Conservation (phyloP, 2,888 invertebrate species). For the Tanypteryx hageni region DNA sequence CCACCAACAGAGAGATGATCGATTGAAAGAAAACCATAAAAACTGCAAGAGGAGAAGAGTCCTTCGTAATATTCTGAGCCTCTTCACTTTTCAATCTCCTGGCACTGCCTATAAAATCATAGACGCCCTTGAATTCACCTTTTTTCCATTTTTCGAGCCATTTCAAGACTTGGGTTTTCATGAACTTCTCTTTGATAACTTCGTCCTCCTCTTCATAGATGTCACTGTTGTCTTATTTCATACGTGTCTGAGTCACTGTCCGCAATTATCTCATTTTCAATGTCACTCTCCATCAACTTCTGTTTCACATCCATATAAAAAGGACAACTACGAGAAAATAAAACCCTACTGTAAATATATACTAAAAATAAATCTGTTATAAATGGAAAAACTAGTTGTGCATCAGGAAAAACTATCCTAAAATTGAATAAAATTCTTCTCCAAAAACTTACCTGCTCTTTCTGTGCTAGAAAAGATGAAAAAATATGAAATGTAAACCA, state of each 20-base stretch:
- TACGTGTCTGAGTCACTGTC: background rate
- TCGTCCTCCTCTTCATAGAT: background rate
- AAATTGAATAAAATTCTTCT: no score
- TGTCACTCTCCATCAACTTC: background rate
- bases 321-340: background rate
- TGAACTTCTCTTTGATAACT: background rate
- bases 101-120: background rate
- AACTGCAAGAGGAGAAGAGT: background rate
- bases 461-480: no score
- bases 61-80: background rate
- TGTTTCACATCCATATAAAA: background rate
- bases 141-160: background rate
- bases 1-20: background rate
- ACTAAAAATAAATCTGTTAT: background rate
- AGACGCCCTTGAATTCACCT: no score
- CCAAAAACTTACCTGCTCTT: no score
- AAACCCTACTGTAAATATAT: background rate
- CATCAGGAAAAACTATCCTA: no score
- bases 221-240: background rate
- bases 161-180: background rate
- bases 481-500: no score
- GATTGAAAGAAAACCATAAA: slow-evolving; percentile 4
- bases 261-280: background rate
- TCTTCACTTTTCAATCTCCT: background rate
- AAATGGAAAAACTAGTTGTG: background rate